A percentile compares a stretch with the other conserved stretches of the same genome.
Conservation (phyloP, 2,888 invertebrate genomes). For the Drosophila mayaguana region DNA sequence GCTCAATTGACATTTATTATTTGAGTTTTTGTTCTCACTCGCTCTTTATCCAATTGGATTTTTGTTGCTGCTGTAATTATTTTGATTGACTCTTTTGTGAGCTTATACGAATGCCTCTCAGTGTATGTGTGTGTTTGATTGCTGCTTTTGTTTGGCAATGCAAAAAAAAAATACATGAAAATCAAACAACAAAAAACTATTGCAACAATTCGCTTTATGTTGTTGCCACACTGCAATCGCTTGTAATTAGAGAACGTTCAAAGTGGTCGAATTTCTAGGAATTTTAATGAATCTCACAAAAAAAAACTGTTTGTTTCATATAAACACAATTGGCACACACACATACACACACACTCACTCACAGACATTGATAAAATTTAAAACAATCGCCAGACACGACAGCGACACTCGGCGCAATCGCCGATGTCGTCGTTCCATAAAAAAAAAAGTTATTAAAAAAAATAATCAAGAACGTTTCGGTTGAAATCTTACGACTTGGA, state of each 20-base stretch:
- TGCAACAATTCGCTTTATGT: constrained; percentile 38
- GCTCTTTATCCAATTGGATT: constrained; percentile 28
- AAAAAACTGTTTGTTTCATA: constrained; percentile 54
- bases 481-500: neutral
- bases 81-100: constrained; percentile 55
- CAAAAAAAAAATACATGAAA: constrained; percentile 35
- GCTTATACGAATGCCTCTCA: neutral
- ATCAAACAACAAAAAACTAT: constrained; percentile 34
- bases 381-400: constrained; percentile 51
- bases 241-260: constrained; percentile 62
- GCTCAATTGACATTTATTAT: constrained; percentile 73
- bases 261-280: constrained; percentile 59
- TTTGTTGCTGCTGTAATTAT: constrained; percentile 51
- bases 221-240: constrained; percentile 56
- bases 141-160: constrained; percentile 42
- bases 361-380: constrained; percentile 21
- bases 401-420: constrained; percentile 55
- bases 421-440: constrained; percentile 51
- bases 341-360: constrained; percentile 11
- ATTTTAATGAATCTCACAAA: constrained; percentile 55
- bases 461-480: constrained; percentile 5
- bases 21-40: constrained; percentile 38
- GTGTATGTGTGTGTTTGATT: constrained; percentile 4
- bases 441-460: constrained; percentile 5
- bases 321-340: constrained; percentile 48